Base-by-base conservation (phyloP, 1,140 invertebrate species). In the Lordiphosa collinella region DNA sequence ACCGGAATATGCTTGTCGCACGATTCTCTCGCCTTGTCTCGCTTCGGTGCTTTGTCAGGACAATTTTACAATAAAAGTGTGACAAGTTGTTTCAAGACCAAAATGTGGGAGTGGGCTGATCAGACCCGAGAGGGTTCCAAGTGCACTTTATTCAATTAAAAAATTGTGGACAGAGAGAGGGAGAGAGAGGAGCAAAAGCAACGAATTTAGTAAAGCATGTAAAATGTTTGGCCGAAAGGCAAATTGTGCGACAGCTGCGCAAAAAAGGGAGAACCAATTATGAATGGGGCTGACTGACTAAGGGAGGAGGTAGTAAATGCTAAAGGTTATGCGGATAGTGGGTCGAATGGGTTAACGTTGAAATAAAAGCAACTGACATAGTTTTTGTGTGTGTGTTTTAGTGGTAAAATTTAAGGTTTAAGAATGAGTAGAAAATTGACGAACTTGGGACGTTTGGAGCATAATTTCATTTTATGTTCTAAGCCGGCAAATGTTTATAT, bases 81-180 rank as follows among this genome's bases (percentile, higher is more conserved):
- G 71, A 84, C 72, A 84, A 82, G 72, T 70, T 82, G 75, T 46
- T 51, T 38, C 37, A 56, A n/a, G 13, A 25, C 22, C 9, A 34
- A 10, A 38, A 58, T 35, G 57, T 32, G 53, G 41, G 34, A 50
- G 59, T 35, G 18, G 37, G 25, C 31, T 38, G 6, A 36, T 34
- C 34, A 55, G 56, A 22, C 49, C 43, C 37, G 60, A 43, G 50
- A 25, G 36, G 60, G 61, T 40, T 54, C 51, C 68, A 76, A 82
- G 76, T 82, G 76, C 76, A 82, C 78, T 80, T 80, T 68, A 80
- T 80, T 82, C 76, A 80, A 80, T 80, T 80, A 80, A 72, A 68
- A 66, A 82, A 68, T 63, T 61, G 68, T 66, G 57, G 60, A 66
- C 36, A 56, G 14, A 32, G 53, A 35, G 47, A 7, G n/a, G 3